Base-by-base conservation (phyloP, 2,888 invertebrate genomes). In the Achlya flavicornis region DNA sequence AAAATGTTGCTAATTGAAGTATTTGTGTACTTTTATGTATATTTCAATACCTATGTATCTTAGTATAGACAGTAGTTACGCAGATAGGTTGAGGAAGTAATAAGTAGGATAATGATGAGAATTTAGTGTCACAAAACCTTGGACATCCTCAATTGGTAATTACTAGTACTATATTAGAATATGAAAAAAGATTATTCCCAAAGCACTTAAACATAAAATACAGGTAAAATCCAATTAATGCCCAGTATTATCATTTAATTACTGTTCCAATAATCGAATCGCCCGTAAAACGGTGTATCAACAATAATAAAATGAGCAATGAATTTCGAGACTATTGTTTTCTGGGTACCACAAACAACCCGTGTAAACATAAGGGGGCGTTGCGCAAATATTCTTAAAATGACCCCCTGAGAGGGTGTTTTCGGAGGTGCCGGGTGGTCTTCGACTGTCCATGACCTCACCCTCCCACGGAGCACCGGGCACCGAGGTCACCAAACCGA, bases 291-390 rank as follows among this genome's bases (percentile, higher is more conserved):
- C 87, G 92, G 89, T 85, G 89, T 91, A 91, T 90, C 85, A 92
- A 93, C 93, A 93, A 92, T 93, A 93, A 93, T 93, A 93, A 93
- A 93, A 93, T 90, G 92, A 90, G 92, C 93, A 93, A 93, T 92
- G 92, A 93, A 92, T 93, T 92, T 91, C 84, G 89, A 90, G 92
- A 93, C 92, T 90, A 93, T 93, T 93, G 93, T 93, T 93, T 92
- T 91, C 91, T 91, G 91, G 92, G 90, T 86, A 91, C 91, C 90
- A 91, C 92, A 93, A 93, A 92, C 93, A 91, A 85, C 92, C 93
- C 84, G 87, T 85, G 92, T 90, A 93, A 92, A 93, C 91, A 92
- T 87, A 79, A 84, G 86, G 84, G 89, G 91, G 90, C 80, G 87
- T 83, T 88, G 78, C 78, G 87, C 91, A 93, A 93, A 93, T 93